Evolutionary conservation across 1,140 invertebrate genomes (phyloP).

Genomic region (Augochlora pura): DNA sequence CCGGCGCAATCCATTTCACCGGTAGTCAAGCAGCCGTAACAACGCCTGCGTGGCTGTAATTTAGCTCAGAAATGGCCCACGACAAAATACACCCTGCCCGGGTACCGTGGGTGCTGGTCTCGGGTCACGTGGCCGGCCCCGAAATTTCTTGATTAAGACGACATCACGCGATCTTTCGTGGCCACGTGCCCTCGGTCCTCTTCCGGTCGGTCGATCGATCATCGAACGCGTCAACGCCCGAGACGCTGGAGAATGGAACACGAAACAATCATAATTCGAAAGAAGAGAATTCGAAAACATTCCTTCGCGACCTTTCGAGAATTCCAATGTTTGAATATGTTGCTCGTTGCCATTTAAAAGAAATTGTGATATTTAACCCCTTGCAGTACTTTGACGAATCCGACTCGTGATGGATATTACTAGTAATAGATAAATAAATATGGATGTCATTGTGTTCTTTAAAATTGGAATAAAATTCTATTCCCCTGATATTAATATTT

Average conservation of each 20-base stretch:
- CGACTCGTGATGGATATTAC: no score
- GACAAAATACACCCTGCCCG: slow-evolving; percentile 53
- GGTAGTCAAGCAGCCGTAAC: slow-evolving; percentile 57
- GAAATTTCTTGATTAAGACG: slow-evolving; percentile 76
- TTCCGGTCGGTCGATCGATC: slow-evolving; percentile 36
- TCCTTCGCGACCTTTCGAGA: no score
- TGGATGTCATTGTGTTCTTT: no score
- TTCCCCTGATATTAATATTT: no score
- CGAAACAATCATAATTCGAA: not conserved
- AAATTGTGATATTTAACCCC: no score
- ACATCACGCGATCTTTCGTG: slow-evolving; percentile 65
- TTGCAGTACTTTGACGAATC: no score
- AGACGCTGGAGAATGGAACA: no score
- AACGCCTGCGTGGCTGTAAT: slow-evolving; percentile 67
- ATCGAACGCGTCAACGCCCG: not conserved
- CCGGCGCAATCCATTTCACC: slow-evolving; percentile 50
- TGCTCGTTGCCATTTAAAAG: no score
- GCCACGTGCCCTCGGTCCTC: slow-evolving; percentile 28
- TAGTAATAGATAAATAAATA: no score
- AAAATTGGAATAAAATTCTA: no score
- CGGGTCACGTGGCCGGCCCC: slow-evolving; percentile 67
- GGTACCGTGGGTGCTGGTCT: not conserved
- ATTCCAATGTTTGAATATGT: no score
- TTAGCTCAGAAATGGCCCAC: slow-evolving; percentile 67
- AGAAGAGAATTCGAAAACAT: no score